Base-by-base conservation (phyloP, 1,140 invertebrate species). In the Lanistes nyassanus region DNA sequence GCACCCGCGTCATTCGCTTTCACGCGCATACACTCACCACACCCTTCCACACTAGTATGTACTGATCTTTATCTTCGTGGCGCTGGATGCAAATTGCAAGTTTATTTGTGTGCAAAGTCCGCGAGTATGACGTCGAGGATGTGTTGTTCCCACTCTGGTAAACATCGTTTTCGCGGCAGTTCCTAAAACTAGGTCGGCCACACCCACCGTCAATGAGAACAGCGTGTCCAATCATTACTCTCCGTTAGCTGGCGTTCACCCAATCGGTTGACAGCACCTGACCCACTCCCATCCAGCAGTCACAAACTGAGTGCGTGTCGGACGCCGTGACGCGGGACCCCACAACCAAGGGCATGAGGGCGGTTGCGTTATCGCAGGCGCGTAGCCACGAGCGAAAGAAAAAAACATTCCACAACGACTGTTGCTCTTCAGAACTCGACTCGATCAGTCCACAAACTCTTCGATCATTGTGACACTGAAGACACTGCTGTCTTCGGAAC, bases 161-260 rank as follows among this genome's bases (percentile, higher is more conserved):
- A 13, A 23, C 51, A 53, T 11, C 51, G 13, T 11, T 53, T 65
- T 65, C 11, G 34, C 65, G 65, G 36, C 65, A 29, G 23, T 16
- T 16, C 37, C 23, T 5, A 19, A 47, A 47, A 47, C 9, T 47
- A 16, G 42, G 42, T 47, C 42, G 16, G 65, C n/a, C 65, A 67
- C 65, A 67, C 65, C 65, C 65, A 67, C 65, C 34, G 65, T 67
- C 65, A 67, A 67, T 67, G 65, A 67, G 36, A 4, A 23, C 36
- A 2, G 4, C 3, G n/a, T 37, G 37, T 36, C 65, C 65, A 67
- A 67, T 67, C 34, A 26, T 31, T n/a, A 3, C 42, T 42, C 21
- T 11, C 36, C 36, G 9, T 39, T 26, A 1, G 36, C n/a, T n/a
- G 5, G 37, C 37, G 3, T 16, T 42, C 16, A 39, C 21, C 65